A percentile compares a stretch with the other conserved stretches of the same genome.
Conservation (phyloP, 2,797 vertebrate genomes). For the Oreochromis grahami region DNA sequence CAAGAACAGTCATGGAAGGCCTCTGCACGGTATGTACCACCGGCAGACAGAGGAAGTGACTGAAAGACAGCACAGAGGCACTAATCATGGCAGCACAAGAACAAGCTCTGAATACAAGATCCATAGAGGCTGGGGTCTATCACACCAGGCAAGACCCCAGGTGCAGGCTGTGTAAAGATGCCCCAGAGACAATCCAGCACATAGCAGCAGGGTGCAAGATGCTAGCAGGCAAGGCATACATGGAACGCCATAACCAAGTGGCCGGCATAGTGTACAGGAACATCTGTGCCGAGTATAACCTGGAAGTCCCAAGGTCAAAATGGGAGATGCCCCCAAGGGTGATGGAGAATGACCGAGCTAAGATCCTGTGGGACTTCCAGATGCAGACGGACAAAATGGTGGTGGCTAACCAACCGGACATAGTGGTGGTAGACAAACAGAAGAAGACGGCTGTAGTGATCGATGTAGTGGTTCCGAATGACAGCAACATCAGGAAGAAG, state of each 20-base stretch:
- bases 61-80: not conserved
- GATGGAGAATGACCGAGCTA: not conserved
- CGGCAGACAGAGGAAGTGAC: not conserved
- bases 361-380: not conserved
- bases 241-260: not conserved
- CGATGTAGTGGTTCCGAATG: not conserved
- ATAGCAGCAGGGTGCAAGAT: not conserved
- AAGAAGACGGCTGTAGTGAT: not conserved
- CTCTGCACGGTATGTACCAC: not conserved
- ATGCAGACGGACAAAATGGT: not conserved
- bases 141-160: not conserved
- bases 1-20: not conserved
- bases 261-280: fast-evolving
- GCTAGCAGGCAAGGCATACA: fast-evolving
- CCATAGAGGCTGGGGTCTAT: not conserved
- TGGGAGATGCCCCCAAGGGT: not conserved
- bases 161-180: not conserved
- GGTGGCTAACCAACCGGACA: not conserved
- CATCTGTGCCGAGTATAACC: not conserved
- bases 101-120: not conserved
- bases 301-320: not conserved
- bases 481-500: not conserved
- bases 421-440: not conserved
- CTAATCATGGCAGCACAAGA: not conserved
- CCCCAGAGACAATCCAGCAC: not conserved